phyloP scores from a whole-genome alignment of 53 echinoderm and acorn worm species.

The Astropecten irregularis region DNA sequence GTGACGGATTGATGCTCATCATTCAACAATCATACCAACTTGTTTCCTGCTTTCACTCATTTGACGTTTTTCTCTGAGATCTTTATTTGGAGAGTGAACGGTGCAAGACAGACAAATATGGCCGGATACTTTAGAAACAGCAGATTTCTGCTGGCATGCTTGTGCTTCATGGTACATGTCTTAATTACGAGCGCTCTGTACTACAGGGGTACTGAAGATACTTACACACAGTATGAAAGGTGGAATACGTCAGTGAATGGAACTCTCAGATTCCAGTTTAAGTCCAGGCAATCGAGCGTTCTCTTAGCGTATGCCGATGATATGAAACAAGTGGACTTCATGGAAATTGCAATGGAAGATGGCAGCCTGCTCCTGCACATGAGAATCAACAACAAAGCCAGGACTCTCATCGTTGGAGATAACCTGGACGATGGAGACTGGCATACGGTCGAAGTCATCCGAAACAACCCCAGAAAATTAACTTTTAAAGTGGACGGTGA shows the following conservation, averaged over 20 bases:
- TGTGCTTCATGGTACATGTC: slow-evolving; percentile 9
- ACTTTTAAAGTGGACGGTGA: slow-evolving; percentile 68
- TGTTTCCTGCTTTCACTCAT: too few relatives aligned
- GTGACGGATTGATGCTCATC: background rate
- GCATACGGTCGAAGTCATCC: slow-evolving; percentile 77
- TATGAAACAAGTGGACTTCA: slow-evolving; percentile 62
- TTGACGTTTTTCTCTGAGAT: too few relatives aligned
- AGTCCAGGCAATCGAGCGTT: slow-evolving; percentile 56
- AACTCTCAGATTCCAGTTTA: slow-evolving; percentile 91
- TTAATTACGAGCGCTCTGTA: slow-evolving; percentile 43
- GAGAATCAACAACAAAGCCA: slow-evolving; percentile 76
- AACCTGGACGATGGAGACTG: slow-evolving; percentile 65
- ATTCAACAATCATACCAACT: too few relatives aligned
- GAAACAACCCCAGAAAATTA: slow-evolving; percentile 46
- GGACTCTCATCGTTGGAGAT: slow-evolving; percentile 70
- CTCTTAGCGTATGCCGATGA: slow-evolving; percentile 75
- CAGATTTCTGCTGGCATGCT: slow-evolving; percentile 21
- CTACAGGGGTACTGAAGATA: slow-evolving; percentile 52
- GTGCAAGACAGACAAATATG: too few relatives aligned
- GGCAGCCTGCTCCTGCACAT: slow-evolving; percentile 58
- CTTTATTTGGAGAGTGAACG: too few relatives aligned
- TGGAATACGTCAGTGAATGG: slow-evolving; percentile 91
- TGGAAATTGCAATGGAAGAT: slow-evolving; percentile 66
- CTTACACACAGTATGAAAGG: slow-evolving; percentile 80
- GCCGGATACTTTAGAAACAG: background rate